phyloP scores from a whole-genome alignment of 1,140 invertebrate genomes.

The Drosophila bipectinata region DNA sequence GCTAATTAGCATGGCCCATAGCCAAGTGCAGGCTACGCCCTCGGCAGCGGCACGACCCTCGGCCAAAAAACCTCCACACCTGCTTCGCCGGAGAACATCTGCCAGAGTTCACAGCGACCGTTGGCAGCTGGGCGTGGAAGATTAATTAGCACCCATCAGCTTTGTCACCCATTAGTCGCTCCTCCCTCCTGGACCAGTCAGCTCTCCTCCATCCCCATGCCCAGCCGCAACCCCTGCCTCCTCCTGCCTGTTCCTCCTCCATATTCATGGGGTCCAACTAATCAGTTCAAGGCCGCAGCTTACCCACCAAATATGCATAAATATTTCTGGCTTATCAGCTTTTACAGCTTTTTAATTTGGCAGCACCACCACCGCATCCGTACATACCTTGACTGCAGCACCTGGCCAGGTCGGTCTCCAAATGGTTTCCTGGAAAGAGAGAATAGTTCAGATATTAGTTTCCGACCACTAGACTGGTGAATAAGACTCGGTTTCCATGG shows the following conservation, averaged over 20 bases:
- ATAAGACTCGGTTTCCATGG: too few species aligned
- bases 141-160: slow-evolving; percentile 42
- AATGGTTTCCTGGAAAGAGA: slow-evolving; percentile 2
- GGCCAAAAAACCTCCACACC: slow-evolving; percentile 5
- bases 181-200: not conserved
- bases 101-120: slow-evolving; percentile 39
- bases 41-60: not conserved
- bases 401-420: not conserved
- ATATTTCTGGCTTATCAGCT: slow-evolving; percentile 33
- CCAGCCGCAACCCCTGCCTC: not conserved
- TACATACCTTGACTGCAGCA: slow-evolving; percentile 4
- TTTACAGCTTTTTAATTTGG: slow-evolving; percentile 45
- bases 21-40: slow-evolving; percentile 14
- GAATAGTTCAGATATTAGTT: not conserved
- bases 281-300: slow-evolving; percentile 72
- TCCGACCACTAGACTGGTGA: too few species aligned
- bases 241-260: not conserved
- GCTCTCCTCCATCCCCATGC: too few species aligned
- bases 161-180: slow-evolving; percentile 28
- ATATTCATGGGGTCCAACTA: slow-evolving; percentile 20
- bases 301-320: slow-evolving; percentile 47
- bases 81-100: slow-evolving; percentile 45
- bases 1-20: slow-evolving; percentile 52
- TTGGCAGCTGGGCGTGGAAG: slow-evolving; percentile 38
- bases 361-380: slow-evolving; percentile 4